These are phyloP conservation scores for Nemapogon koenigi DNA, from an alignment of 2,888 invertebrate genomes.

Conservation along the genomic window DNA sequence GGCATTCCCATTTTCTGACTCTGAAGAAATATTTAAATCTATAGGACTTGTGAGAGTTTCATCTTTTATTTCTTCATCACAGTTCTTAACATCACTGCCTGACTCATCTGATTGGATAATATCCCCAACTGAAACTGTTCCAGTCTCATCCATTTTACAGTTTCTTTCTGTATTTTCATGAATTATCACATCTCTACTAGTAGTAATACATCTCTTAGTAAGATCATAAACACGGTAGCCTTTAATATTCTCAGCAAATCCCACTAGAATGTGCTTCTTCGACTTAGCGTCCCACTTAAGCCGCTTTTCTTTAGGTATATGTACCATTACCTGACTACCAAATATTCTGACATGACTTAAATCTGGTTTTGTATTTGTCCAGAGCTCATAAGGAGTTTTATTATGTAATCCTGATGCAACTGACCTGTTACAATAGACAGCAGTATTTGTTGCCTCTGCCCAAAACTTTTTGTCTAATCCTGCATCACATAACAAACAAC, in stretches of 20 bases:
- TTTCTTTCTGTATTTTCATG: too few species aligned
- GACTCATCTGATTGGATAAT: background rate
- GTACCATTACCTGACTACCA: too few species aligned
- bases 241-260: constrained; percentile 14
- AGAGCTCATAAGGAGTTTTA: constrained; percentile 11
- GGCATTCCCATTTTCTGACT: background rate
- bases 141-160: too few species aligned
- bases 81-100: background rate
- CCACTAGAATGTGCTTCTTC: constrained; percentile 12
- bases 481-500: constrained; percentile 14
- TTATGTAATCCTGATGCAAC: constrained; percentile 12
- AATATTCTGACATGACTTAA: constrained; percentile 1
- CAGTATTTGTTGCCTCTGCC: constrained; percentile 10
- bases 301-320: background rate
- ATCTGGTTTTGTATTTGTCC: background rate
- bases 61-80: background rate
- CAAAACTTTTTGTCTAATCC: constrained; percentile 10
- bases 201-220: background rate
- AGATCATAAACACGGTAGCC: constrained; percentile 11
- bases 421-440: constrained; percentile 12
- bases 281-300: constrained; percentile 12
- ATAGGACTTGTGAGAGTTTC: background rate
- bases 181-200: background rate
- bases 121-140: background rate
- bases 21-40: too few species aligned